phyloP scores from a whole-genome alignment of 2,797 vertebrate species.

The Pempheris klunzingeri region DNA sequence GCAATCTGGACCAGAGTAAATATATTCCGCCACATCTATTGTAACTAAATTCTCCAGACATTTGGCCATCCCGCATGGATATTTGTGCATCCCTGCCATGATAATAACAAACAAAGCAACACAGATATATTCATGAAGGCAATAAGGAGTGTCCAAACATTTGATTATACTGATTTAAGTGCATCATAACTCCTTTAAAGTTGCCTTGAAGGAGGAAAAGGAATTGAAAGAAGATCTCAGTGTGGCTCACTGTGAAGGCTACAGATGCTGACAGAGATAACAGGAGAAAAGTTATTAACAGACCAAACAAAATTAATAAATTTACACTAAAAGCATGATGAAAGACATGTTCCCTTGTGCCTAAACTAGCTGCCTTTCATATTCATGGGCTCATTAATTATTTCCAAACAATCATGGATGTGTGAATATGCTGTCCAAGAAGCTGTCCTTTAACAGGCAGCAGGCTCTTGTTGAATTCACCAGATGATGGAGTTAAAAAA shows the following conservation, averaged over 20 bases:
- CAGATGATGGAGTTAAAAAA: conserved; percentile 9
- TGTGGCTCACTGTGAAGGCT: conserved; percentile 20
- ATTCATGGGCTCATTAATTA: conserved; percentile 65
- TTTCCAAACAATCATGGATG: conserved; percentile 52
- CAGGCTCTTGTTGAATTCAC: conserved; percentile 28
- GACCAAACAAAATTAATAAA: conserved; percentile 43
- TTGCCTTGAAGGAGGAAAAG: conserved; percentile 3
- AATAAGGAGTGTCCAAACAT: conserved; percentile 57
- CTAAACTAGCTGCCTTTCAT: conserved; percentile 33
- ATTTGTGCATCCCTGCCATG: conserved; percentile 37
- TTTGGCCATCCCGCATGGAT: conserved; percentile 30
- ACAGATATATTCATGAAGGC: conserved; percentile 55
- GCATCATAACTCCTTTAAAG: conserved; percentile 46
- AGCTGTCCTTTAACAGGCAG: conserved; percentile 22
- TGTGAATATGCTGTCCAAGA: conserved; percentile 28
- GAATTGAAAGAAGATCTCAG: conserved; percentile 12
- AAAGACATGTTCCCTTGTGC: conserved; percentile 34
- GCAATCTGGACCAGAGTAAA: conserved; percentile 31
- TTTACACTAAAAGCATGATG: conserved; percentile 39
- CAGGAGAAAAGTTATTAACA: conserved; percentile 28
- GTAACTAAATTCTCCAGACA: conserved; percentile 54
- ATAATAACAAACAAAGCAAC: conserved; percentile 46
- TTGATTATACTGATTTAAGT: conserved; percentile 50
- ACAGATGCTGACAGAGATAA: conserved; percentile 32
- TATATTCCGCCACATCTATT: conserved; percentile 46